Base-by-base conservation (phyloP, 2,797 vertebrate species). In the Ara ararauna region DNA sequence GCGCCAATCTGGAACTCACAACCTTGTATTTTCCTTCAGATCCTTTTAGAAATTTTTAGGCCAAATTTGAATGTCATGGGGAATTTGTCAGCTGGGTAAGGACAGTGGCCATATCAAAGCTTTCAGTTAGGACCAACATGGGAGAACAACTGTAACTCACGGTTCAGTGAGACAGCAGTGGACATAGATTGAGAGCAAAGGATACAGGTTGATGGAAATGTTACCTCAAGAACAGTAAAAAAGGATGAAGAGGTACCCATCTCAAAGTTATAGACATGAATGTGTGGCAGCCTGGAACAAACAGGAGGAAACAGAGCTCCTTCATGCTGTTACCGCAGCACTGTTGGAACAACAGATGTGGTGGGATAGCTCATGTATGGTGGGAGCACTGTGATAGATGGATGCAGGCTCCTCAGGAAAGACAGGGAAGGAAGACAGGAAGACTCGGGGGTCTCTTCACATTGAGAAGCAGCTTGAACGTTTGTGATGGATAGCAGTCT, bases 401-500 rank as follows among this genome's bases (percentile, higher is more conserved):
- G 38, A 45, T 42, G 36, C 0, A 0, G 73, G 21, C 13, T 85
- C 42, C 64, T 50, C 32, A 15, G 54, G 32, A 42, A 68, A 82
- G 48, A 65, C 19, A 29, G 5, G 16, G 10, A 89, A 73, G 34
- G 22, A 77, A 64, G 15, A 64, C n/a, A 34, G 34, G 44, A 78
- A 78, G 42, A 44, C 1, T 40, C 0, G 0, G 23, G 7, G 10
- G 3, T 2, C 8, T 44, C 18, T 64, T 58, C 30, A 44, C 5
- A 5, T 13, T 8, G 71, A 93, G 30, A 6, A 78, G 26, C 20
- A 87, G 24, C 40, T 60, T 60, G 20, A 87, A 38, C 3, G 23
- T 23, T 40, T 50, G 22, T 19, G n/a, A 58, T 42, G 47, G n/a
- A 65, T 26, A 42, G 17, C 11, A 48, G n/a, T 54, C 56, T 47